Conservation (phyloP, 2,888 invertebrate genomes). For the Chloromyia formosa region DNA sequence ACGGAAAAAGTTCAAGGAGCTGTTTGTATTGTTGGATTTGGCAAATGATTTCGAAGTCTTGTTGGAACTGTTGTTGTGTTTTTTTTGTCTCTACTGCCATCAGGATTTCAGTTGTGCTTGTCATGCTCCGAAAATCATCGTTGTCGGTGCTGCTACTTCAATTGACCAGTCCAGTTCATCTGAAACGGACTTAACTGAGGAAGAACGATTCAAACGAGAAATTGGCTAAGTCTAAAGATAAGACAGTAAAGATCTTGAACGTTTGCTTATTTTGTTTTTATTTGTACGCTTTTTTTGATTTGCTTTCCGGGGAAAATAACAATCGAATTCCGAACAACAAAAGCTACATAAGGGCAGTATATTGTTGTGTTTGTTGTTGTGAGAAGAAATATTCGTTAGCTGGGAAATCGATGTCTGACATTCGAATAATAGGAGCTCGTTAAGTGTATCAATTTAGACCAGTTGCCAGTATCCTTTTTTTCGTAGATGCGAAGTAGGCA, state of each 20-base stretch:
- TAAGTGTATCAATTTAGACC: constrained; percentile 49
- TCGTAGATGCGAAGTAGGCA: constrained; percentile 29
- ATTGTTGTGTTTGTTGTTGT: not conserved
- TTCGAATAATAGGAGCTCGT: constrained; percentile 47
- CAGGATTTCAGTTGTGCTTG: not conserved
- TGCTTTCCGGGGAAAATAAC: constrained; percentile 14
- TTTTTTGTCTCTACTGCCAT: constrained; percentile 39
- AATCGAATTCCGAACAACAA: not conserved
- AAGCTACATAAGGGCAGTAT: not conserved
- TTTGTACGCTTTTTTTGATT: not conserved
- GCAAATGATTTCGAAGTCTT: constrained; percentile 46
- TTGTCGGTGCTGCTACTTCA: not conserved
- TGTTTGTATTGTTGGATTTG: constrained; percentile 41
- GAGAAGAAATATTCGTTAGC: not conserved
- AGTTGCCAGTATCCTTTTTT: constrained; percentile 40
- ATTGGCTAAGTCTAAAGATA: constrained; percentile 24
- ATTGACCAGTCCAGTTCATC: not conserved
- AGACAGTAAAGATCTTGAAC: not conserved
- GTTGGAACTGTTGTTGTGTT: constrained; percentile 17
- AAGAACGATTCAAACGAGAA: constrained; percentile 21
- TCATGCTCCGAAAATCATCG: not conserved
- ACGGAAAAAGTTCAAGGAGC: not conserved
- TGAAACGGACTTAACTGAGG: constrained; percentile 2
- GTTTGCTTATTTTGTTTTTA: not conserved
- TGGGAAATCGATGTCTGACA: constrained; percentile 40